These are phyloP conservation scores for Onychostruthus taczanowskii DNA, from an alignment of 2,113 vertebrate species.

Conservation along the genomic window DNA sequence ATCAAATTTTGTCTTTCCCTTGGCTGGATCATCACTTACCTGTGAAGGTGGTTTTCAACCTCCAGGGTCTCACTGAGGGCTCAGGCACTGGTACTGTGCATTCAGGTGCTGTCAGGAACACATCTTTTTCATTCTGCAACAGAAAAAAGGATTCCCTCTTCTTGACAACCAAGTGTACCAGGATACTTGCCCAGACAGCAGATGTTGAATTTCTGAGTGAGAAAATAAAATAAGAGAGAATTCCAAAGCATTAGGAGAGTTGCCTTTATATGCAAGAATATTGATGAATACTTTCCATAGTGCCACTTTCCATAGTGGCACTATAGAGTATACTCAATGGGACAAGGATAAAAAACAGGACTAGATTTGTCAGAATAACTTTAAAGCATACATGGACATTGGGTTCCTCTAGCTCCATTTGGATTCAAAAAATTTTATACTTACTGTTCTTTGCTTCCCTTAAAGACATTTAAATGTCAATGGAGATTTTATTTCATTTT, in stretches of 20 bases:
- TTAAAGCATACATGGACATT: not conserved
- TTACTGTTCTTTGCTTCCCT: not conserved
- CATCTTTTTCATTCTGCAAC: not conserved
- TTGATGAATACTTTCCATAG: not conserved
- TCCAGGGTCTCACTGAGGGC: not conserved
- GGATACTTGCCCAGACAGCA: not conserved
- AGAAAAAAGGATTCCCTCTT: not conserved
- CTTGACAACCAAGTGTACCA: not conserved
- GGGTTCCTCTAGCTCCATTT: not conserved
- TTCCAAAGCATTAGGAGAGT: not conserved
- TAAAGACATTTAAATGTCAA: not conserved
- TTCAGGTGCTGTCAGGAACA: not conserved
- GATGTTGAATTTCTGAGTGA: not conserved
- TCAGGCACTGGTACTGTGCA: rapidly evolving
- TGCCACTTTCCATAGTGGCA: not conserved
- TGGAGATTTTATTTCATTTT: not conserved
- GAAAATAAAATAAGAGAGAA: not conserved
- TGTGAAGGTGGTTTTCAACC: not conserved
- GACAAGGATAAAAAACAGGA: not conserved
- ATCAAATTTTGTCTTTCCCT: not conserved
- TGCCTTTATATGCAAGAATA: not conserved
- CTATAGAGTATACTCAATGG: not conserved
- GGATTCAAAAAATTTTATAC: not conserved
- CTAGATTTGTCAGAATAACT: not conserved
- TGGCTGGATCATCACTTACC: not conserved